Conservation (phyloP, 2,888 invertebrate genomes). For the Sminthurinus aureus region DNA sequence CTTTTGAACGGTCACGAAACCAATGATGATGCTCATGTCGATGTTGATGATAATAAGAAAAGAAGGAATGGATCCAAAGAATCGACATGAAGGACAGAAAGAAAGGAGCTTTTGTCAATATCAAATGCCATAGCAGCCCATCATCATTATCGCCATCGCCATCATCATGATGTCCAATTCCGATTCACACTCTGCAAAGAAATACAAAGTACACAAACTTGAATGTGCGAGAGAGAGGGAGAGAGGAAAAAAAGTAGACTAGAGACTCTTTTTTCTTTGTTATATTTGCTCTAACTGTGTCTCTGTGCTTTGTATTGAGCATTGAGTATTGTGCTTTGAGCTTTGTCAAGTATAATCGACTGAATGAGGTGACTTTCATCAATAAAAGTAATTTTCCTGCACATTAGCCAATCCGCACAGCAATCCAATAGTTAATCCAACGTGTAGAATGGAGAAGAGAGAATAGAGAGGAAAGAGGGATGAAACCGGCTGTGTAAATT, state of each 20-base stretch:
- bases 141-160: constrained; percentile 1
- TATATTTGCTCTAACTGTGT: background rate
- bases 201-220: background rate
- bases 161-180: background rate
- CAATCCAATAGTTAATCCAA: background rate
- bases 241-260: background rate
- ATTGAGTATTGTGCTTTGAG: too few relatives aligned
- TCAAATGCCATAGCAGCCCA: constrained; percentile 12
- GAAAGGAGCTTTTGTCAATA: constrained; percentile 31
- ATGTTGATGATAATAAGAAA: constrained; percentile 22
- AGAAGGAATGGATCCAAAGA: background rate
- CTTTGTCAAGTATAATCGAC: background rate
- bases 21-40: constrained; percentile 21
- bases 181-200: background rate
- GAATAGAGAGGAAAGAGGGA: too few relatives aligned
- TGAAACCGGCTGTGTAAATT: too few relatives aligned
- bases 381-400: constrained; percentile 6
- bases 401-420: background rate
- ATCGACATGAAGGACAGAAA: too few relatives aligned
- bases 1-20: constrained; percentile 48
- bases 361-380: constrained; percentile 15
- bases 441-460: too few relatives aligned
- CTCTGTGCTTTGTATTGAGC: background rate
- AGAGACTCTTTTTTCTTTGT: background rate
- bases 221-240: too few relatives aligned